A percentile compares a stretch with the other conserved stretches of the same genome.
These are phyloP conservation scores for Epistrophella euchroma DNA, from an alignment of 2,888 invertebrate species.

Conservation along the genomic window DNA sequence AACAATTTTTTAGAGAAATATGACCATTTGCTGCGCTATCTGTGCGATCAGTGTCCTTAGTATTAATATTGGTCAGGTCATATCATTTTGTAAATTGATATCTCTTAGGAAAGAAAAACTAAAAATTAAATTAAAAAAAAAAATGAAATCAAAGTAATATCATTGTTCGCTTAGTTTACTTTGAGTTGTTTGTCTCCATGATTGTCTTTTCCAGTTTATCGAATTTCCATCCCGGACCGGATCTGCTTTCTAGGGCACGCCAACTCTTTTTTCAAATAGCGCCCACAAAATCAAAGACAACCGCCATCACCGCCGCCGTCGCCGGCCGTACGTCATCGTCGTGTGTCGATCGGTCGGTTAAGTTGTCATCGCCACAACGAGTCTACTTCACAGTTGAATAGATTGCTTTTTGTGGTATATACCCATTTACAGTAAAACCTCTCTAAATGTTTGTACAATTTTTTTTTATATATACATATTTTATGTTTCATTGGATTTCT, in stretches of 20 bases:
- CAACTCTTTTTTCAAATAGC: slow-evolving; percentile 41
- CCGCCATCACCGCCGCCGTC: slow-evolving; percentile 18
- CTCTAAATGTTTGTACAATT: neutral
- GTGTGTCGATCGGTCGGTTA: neutral
- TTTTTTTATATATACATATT: too few species aligned
- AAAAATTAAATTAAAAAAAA: neutral
- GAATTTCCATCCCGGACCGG: slow-evolving; percentile 58
- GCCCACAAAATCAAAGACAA: slow-evolving; percentile 63
- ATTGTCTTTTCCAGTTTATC: slow-evolving; percentile 49
- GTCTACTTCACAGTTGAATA: slow-evolving; percentile 16
- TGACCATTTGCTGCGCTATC: slow-evolving; percentile 35
- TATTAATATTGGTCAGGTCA: too few species aligned
- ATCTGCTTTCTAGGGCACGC: slow-evolving; percentile 63
- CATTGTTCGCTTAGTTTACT: slow-evolving; percentile 18
- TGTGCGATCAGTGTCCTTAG: neutral
- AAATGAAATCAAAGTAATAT: slow-evolving; percentile 20
- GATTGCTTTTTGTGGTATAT: neutral
- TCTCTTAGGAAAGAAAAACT: slow-evolving; percentile 12
- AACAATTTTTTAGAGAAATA: neutral
- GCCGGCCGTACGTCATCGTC: neutral
- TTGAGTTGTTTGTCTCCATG: slow-evolving; percentile 19
- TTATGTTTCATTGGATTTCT: too few species aligned
- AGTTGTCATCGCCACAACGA: slow-evolving; percentile 31
- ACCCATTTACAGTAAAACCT: neutral
- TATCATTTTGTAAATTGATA: slow-evolving; percentile 32